Evolutionary conservation across 2,113 vertebrate species (phyloP).

Genomic region (Bufo gargarizans): DNA sequence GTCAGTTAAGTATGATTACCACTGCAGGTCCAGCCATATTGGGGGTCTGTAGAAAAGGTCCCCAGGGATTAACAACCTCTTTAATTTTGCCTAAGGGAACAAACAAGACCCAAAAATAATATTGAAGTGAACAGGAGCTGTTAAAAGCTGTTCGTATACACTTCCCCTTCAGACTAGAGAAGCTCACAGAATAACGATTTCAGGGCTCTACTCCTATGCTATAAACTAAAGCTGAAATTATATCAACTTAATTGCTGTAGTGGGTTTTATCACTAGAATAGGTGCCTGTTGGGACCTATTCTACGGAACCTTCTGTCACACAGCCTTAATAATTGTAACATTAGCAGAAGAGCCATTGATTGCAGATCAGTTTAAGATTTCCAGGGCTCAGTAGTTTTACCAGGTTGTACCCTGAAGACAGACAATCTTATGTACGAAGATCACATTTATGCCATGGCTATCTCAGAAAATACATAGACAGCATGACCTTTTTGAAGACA

Average conservation of each 20-base stretch:
- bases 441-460: conserved; percentile 3
- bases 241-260: background rate
- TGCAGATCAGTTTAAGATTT: background rate
- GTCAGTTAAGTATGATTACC: too few relatives aligned
- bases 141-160: background rate
- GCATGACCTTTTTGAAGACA: background rate
- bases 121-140: background rate
- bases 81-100: background rate
- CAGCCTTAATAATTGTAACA: background rate
- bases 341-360: background rate
- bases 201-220: background rate
- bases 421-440: background rate
- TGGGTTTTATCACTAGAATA: background rate
- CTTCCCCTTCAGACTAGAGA: background rate
- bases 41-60: too few relatives aligned
- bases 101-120: background rate
- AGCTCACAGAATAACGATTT: background rate
- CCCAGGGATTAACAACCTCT: background rate
- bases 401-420: background rate
- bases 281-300: background rate
- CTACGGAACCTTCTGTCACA: background rate
- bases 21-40: too few relatives aligned
- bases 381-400: background rate
- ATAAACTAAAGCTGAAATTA: background rate
- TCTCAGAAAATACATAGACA: background rate